Evolutionary conservation across 1,140 invertebrate species (phyloP), one percentile per base, ranked within the genome.

Genomic region (Cotesia vestalis): DNA sequence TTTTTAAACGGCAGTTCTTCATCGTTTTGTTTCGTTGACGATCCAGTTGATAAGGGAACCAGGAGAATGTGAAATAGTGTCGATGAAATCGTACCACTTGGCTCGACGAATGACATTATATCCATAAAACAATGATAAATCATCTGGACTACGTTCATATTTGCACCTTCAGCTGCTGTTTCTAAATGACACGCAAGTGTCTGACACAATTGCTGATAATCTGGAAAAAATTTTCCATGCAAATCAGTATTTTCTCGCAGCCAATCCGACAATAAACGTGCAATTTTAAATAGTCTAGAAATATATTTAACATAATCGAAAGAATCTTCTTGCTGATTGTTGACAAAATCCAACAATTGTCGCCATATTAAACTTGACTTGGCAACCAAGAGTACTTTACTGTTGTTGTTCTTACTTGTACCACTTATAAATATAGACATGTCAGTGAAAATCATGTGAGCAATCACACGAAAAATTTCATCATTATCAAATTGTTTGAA

Each of bases 271-370:
- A 59, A 27, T 4, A 20, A 59, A 20, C 57, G 57, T 20, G 57
- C n/a, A 27, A 59, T 27, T 59, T 20, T 27, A 27, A 20, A 27
- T 59, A 59, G 27, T 3, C 20, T 59, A 27, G 9, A 59, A 51
- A 79, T 75, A 69, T 71, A 73, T 64, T 75, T 76, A 6, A 77
- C 71, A 12, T 78, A 57, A 35, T 77, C 74, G 11, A 61, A 40
- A 46, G 77, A 55, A 51, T 73, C 53, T 61, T 69, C 52, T 59
- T 72, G 72, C 57, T 20, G 14, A 17, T 9, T 59, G 5, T 46
- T 11, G 4, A 59, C 57, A 59, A 9, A 59, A 1, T 59, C 57
- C 17, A 20, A 9, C 9, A 59, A 3, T 20, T 59, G 6, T 35
- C 27, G 4, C 57, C 57, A 59, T 20, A 46, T 6, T 9, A 59